A percentile compares a stretch with the other conserved stretches of the same genome.
Evolutionary conservation across 2,113 vertebrate species (phyloP).

Genomic region (Campylomormyrus numenius): DNA sequence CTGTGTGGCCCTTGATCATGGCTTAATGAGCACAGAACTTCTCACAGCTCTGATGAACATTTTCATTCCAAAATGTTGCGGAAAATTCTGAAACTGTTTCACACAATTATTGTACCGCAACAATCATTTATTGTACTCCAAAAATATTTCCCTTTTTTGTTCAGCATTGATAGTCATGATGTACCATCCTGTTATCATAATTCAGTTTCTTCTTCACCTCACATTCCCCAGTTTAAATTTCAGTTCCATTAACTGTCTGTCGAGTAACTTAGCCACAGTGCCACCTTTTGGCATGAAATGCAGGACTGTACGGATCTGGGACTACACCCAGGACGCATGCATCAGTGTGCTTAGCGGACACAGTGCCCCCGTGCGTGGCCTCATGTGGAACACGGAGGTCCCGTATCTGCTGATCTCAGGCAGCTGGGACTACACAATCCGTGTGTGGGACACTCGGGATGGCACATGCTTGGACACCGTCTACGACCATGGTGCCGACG

Average conservation of each 20-base stretch:
- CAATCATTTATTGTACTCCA: not conserved
- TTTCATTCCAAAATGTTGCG: not conserved
- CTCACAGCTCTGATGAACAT: not conserved
- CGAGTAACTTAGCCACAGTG: not conserved
- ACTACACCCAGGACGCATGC: constrained; percentile 93
- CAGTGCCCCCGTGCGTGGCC: constrained; percentile 82
- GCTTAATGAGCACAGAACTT: not conserved
- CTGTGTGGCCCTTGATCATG: not conserved
- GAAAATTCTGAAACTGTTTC: not conserved
- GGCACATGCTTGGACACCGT: constrained; percentile 86
- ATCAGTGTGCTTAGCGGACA: constrained; percentile 87
- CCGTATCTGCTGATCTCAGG: constrained; percentile 91
- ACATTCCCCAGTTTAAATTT: not conserved
- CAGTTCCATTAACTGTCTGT: not conserved
- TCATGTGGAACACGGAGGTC: constrained; percentile 95
- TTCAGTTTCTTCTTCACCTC: not conserved
- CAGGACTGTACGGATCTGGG: constrained; percentile 94
- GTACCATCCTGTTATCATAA: not conserved
- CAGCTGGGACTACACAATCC: constrained; percentile 95
- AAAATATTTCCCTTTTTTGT: not conserved
- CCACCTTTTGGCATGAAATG: constrained; percentile 24
- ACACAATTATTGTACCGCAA: not conserved
- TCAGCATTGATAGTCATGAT: not conserved
- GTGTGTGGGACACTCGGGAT: constrained; percentile 91
- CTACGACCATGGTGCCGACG: constrained; percentile 89